Conservation (phyloP, 2,113 vertebrate species). For the Gorsachius goisagi region DNA sequence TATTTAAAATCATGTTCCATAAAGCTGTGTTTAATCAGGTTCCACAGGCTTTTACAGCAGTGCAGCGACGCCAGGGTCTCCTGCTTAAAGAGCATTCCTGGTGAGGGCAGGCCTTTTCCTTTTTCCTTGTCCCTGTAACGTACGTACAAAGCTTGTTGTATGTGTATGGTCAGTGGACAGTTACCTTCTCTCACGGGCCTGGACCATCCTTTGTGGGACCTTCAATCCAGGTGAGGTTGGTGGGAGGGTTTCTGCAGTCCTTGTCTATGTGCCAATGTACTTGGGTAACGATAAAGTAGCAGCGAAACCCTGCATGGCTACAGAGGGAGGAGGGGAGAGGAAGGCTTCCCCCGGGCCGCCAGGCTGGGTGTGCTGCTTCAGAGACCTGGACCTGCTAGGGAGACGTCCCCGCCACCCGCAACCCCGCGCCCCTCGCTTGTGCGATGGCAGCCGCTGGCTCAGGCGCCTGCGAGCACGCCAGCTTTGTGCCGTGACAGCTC, state of each 20-base stretch:
- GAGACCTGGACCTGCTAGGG: not conserved
- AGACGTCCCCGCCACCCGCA: not conserved
- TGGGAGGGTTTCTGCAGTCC: not conserved
- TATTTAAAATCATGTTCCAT: not conserved
- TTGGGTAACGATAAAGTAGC: not conserved
- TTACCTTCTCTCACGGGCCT: not conserved
- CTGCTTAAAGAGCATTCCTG: not conserved
- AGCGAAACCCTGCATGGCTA: not conserved
- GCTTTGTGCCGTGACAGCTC: not conserved
- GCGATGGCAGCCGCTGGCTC: not conserved
- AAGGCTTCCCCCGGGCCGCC: not conserved
- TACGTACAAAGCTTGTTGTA: accelerated
- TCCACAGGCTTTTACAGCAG: not conserved
- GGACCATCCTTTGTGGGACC: not conserved
- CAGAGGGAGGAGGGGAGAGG: not conserved
- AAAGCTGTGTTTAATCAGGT: not conserved
- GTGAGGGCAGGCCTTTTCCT: not conserved
- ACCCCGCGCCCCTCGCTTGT: not conserved
- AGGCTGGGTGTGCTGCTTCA: not conserved
- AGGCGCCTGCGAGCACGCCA: accelerated
- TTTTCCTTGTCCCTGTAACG: not conserved
- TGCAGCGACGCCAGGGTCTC: accelerated
- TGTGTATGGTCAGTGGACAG: not conserved
- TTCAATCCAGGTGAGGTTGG: not conserved
- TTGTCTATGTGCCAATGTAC: not conserved